Evolutionary conservation across 2,888 invertebrate genomes (phyloP).

Genomic region (Tricholauxania praeusta): DNA sequence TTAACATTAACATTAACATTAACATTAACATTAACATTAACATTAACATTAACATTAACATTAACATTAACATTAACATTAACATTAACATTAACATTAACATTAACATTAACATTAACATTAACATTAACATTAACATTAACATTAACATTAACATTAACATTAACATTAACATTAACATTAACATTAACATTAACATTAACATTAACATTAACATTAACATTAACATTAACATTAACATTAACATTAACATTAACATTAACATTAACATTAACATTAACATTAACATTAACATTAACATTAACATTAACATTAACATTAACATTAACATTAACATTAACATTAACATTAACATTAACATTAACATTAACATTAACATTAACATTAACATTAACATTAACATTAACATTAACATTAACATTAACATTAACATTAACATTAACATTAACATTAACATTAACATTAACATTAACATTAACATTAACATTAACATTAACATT

Average conservation of each 20-base stretch:
- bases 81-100: neutral
- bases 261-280: neutral
- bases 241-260: neutral
- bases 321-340: neutral
- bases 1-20: neutral
- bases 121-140: neutral
- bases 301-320: neutral
- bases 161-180: neutral
- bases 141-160: neutral
- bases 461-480: neutral
- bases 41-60: neutral
- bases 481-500: neutral
- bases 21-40: neutral
- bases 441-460: neutral
- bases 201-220: constrained; percentile 5
- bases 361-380: neutral
- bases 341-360: neutral
- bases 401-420: neutral
- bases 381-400: neutral
- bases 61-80: neutral
- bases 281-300: neutral
- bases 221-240: constrained; percentile 10
- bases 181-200: neutral
- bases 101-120: neutral
- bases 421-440: neutral